Evolutionary conservation across 2,888 invertebrate species (phyloP), one percentile per base, ranked within the genome.

Genomic region (Terebella lapidaria): DNA sequence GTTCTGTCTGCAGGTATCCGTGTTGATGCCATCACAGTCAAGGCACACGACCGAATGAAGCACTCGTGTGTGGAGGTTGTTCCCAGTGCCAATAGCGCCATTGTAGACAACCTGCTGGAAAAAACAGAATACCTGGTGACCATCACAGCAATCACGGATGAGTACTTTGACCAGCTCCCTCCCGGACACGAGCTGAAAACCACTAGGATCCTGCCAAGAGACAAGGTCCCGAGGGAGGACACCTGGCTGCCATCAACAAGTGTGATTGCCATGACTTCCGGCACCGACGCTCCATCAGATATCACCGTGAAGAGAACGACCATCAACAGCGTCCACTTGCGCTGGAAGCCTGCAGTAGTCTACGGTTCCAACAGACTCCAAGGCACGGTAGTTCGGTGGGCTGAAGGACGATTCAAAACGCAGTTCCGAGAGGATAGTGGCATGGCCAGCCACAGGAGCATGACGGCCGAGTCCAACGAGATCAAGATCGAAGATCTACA

Each of bases 101-200:
- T 72, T 26, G 61, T 81, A 5, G 71, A 74, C 28, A 70, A 71
- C 45, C 69, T 81, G 2, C 57, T 67, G 47, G 81, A 81, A 62
- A 74, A 74, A 57, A 78, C 77, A 2, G 76, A 77, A 60, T 80
- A 80, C 63, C 68, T 75, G 51, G 63, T 80, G 56, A 71, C 74
- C 20, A 72, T 81, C 3, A 77, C 78, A 22, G 78, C 77, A 1
- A 70, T 81, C 28, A 80, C 80, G 2, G 76, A 78, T 47, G 80
- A 81, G 66, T 81, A 75, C 67, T 79, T 81, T 67, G 74, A 77
- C 58, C 69, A 74, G 53, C 72, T 79, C 10, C 76, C 78, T 2
- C 74, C 74, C 29, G 74, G 71, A 53, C 72, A 78, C 56, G 66
- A 69, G 3, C 63, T 73, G 53, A 76, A 72, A 59, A 70, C 68